phyloP scores from a whole-genome alignment of 2,888 invertebrate genomes.

The Meteorus cinctellus region DNA sequence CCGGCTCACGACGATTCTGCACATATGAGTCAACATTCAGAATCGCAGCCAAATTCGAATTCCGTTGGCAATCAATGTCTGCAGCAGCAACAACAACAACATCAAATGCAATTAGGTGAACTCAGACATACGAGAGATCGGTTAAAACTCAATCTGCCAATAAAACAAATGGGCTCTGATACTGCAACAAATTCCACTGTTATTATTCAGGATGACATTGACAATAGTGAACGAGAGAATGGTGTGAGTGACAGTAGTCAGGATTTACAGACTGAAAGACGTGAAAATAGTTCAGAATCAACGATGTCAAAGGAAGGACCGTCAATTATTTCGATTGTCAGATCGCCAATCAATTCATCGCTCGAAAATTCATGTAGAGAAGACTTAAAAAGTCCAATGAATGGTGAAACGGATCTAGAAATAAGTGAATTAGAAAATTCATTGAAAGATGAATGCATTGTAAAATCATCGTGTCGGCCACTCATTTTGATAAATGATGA shows the following conservation, averaged over 20 bases:
- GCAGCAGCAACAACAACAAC: conserved; percentile 28
- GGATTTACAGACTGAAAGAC: conserved; percentile 28
- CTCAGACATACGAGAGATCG: conserved; percentile 83
- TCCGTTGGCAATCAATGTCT: conserved; percentile 27
- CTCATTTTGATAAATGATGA: conserved; percentile 14
- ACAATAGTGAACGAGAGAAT: conserved; percentile 41
- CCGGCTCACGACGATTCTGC: conserved; percentile 38
- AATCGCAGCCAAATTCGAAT: conserved; percentile 35
- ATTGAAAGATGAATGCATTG: conserved; percentile 10
- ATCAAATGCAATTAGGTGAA: conserved; percentile 77
- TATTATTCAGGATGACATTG: conserved; percentile 48
- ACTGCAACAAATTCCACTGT: conserved; percentile 47
- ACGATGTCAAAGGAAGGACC: conserved; percentile 31
- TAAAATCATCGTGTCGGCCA: conserved; percentile 41
- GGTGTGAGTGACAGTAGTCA: conserved; percentile 25
- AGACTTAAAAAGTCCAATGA: conserved; percentile 5
- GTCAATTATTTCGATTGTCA: conserved; percentile 33
- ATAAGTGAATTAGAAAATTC: conserved; percentile 36
- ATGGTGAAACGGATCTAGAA: conserved; percentile 36
- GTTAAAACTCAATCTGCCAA: conserved; percentile 81
- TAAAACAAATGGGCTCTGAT: conserved; percentile 43
- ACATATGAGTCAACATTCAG: conserved; percentile 45
- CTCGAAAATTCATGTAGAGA: conserved; percentile 18
- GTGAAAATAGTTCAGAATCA: conserved; percentile 33
- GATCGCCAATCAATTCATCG: conserved; percentile 31